These are phyloP conservation scores for Acyrthosiphon pisum DNA, from an alignment of 1,140 invertebrate genomes.

Conservation along the genomic window DNA sequence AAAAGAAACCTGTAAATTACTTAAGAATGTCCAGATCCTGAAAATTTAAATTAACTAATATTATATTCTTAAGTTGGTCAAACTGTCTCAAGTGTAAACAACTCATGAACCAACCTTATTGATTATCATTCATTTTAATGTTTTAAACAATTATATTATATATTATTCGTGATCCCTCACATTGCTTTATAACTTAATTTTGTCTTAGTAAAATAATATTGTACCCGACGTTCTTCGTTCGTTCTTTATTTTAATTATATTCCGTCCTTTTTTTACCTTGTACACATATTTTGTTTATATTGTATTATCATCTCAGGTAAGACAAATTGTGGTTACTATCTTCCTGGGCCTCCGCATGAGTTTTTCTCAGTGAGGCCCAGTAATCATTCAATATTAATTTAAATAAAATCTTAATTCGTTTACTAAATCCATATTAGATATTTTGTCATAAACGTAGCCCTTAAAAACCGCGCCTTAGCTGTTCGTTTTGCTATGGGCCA, in stretches of 20 bases:
- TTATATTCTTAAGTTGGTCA: background rate
- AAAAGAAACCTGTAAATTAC: background rate
- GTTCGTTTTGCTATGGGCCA: background rate
- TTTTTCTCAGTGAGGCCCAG: no score
- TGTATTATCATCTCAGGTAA: slow-evolving; percentile 33
- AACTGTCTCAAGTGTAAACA: background rate
- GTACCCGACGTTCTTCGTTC: background rate
- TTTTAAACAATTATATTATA: background rate
- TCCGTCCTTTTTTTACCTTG: background rate
- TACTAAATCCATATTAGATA: background rate
- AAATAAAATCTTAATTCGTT: background rate
- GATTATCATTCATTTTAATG: background rate
- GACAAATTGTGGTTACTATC: background rate
- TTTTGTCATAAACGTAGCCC: background rate
- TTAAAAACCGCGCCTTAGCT: background rate
- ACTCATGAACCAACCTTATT: slow-evolving; percentile 17
- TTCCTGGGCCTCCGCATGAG: no score
- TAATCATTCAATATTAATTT: no score
- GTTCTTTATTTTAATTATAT: background rate
- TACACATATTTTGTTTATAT: background rate
- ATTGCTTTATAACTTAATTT: background rate
- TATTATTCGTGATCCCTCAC: background rate
- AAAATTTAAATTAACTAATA: background rate
- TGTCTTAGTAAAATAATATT: background rate
- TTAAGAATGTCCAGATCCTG: no score